A percentile compares a stretch with the other conserved stretches of the same genome.
Evolutionary conservation across 2,797 vertebrate species (phyloP).

Genomic region (Phataginus tetradactyla): DNA sequence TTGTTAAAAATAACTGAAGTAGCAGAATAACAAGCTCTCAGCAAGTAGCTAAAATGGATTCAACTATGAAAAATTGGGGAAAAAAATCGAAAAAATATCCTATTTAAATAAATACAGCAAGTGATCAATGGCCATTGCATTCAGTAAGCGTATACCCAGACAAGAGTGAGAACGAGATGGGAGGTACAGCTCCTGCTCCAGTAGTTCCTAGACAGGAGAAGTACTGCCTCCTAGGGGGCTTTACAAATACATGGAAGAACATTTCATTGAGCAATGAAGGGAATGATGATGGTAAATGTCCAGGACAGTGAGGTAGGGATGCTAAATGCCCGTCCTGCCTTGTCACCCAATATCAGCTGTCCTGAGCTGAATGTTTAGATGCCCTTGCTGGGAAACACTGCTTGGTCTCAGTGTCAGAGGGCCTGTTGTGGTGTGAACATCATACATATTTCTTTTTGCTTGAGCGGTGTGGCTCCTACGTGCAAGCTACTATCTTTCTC

Average conservation of each 20-base stretch:
- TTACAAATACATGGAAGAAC: neutral
- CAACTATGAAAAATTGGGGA: neutral
- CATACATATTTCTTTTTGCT: neutral
- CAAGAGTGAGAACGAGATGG: neutral
- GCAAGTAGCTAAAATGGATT: neutral
- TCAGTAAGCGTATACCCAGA: neutral
- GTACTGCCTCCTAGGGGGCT: neutral
- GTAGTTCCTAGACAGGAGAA: neutral
- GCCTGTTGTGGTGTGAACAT: neutral
- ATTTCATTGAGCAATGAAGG: neutral
- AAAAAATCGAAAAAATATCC: neutral
- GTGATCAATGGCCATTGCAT: neutral
- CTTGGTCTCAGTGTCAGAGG: neutral
- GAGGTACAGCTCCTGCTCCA: fast-evolving
- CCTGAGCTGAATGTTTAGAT: neutral
- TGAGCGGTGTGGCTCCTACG: neutral
- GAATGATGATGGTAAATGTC: neutral
- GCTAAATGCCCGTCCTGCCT: neutral
- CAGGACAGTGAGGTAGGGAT: neutral
- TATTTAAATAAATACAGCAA: neutral
- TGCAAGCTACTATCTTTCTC: neutral
- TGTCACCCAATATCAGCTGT: fast-evolving
- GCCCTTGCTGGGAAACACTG: neutral
- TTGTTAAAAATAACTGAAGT: neutral
- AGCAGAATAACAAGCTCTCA: neutral